phyloP scores from a whole-genome alignment of 2,113 vertebrate genomes.

The Myotis yumanensis region DNA sequence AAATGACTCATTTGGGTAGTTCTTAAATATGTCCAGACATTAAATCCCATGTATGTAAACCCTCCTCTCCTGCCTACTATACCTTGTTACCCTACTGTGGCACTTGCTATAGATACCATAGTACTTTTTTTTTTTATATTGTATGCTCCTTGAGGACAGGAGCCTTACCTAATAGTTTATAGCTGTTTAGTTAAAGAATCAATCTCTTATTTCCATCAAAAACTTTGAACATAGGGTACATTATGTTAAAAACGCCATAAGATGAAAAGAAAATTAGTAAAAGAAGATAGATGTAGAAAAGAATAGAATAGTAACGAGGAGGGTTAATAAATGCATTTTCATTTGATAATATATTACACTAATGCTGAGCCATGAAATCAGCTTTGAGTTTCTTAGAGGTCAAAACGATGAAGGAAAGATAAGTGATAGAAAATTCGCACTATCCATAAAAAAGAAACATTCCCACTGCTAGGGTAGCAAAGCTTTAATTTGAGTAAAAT shows the following conservation, averaged over 20 bases:
- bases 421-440: background rate
- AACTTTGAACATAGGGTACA: background rate
- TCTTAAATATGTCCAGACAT: background rate
- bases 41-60: background rate
- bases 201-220: background rate
- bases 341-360: background rate
- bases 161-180: background rate
- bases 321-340: background rate
- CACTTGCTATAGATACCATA: background rate
- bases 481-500: constrained; percentile 32
- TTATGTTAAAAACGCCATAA: constrained; percentile 23
- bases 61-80: background rate
- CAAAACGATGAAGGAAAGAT: constrained; percentile 6
- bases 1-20: constrained; percentile 18
- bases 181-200: background rate
- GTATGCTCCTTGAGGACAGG: background rate
- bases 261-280: background rate
- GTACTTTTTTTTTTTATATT: background rate
- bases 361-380: constrained; percentile 17
- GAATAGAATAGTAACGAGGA: background rate
- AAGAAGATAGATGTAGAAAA: background rate
- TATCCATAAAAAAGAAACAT: constrained; percentile 10
- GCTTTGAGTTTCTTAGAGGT: background rate
- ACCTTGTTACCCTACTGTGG: background rate
- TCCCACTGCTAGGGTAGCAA: background rate